Evolutionary conservation across 2,797 vertebrate species (phyloP), one percentile per base, ranked within the genome.

Genomic region (Melanotaenia nigrans): DNA sequence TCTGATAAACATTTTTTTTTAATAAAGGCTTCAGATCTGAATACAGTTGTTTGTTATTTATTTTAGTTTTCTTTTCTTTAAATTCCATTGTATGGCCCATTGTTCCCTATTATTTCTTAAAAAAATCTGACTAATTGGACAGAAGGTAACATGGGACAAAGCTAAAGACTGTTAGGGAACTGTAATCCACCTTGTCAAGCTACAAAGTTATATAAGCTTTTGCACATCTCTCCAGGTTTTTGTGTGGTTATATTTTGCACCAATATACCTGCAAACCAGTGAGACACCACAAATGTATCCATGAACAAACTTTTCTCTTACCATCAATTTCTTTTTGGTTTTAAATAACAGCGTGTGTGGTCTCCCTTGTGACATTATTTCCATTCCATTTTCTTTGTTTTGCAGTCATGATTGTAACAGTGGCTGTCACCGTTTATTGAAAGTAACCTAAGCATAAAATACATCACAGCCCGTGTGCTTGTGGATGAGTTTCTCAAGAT

Each of bases 401-500:
- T 58, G 13, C 51, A 33, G 61, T 33, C 10, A 9, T 3, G 6
- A 22, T 5, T 11, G 42, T 20, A 49, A 16, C 25, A 3, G 30
- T 28, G 25, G 12, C 3, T 45, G 10, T 36, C n/a, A 16, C n/a
- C 28, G 35, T 18, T 2, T 10, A 9, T 25, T 25, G 25, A 10
- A 38, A 22, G 16, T 20, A n/a, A 42, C 18, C 55, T 55, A 53
- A 5, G 11, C 55, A 35, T 35, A 57, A 7, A 20, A 16, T 5
- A 25, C 42, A 33, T 59, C 45, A 3, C 14, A 51, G 57, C 8
- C 16, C 16, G 38, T 40, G 25, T 33, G 30, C 22, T 5, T 0
- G n/a, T 54, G 67, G 42, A 36, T 9, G 49, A 61, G 32, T 61
- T 61, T 71, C 58, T 65, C 61, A 33, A 65, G 49, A 74, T 32